phyloP scores from a whole-genome alignment of 2,888 invertebrate species.

The Tenthredo mesomela region DNA sequence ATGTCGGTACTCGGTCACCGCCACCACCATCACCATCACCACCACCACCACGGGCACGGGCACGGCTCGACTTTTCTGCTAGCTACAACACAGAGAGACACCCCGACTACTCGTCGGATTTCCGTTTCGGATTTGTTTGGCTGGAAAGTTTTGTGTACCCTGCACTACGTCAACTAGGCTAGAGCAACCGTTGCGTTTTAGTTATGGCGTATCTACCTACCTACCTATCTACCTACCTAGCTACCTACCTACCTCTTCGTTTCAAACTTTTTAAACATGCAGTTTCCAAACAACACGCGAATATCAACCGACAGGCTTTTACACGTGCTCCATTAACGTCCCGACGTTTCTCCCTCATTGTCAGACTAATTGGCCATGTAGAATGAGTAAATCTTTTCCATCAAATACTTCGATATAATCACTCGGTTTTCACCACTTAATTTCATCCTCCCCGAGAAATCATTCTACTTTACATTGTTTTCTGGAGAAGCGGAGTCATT shows the following conservation, averaged over 20 bases:
- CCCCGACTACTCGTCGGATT: slow-evolving; percentile 63
- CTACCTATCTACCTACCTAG: slow-evolving; percentile 25
- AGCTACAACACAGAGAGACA: slow-evolving; percentile 58
- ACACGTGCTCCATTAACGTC: slow-evolving; percentile 46
- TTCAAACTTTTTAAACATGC: slow-evolving; percentile 41
- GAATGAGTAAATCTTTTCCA: slow-evolving; percentile 6
- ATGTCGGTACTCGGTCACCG: slow-evolving; percentile 47
- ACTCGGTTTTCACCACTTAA: not conserved
- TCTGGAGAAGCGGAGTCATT: not conserved
- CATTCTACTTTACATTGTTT: not conserved
- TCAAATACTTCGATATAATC: not conserved
- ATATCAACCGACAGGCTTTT: slow-evolving; percentile 31
- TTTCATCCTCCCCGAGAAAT: not conserved
- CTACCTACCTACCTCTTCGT: slow-evolving; percentile 19
- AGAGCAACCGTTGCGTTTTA: slow-evolving; percentile 51
- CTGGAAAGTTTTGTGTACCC: slow-evolving; percentile 70
- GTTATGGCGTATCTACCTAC: slow-evolving; percentile 34
- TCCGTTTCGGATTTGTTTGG: slow-evolving; percentile 76
- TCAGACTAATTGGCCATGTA: slow-evolving; percentile 14
- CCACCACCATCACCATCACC: slow-evolving; percentile 41
- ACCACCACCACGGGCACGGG: slow-evolving; percentile 35
- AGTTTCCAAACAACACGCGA: slow-evolving; percentile 44
- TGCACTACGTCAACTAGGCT: slow-evolving; percentile 51
- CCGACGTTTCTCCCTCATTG: slow-evolving; percentile 14
- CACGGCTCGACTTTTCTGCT: slow-evolving; percentile 59